Conservation (phyloP, 2,113 vertebrate species). For the Crotophaga sulcirostris region DNA sequence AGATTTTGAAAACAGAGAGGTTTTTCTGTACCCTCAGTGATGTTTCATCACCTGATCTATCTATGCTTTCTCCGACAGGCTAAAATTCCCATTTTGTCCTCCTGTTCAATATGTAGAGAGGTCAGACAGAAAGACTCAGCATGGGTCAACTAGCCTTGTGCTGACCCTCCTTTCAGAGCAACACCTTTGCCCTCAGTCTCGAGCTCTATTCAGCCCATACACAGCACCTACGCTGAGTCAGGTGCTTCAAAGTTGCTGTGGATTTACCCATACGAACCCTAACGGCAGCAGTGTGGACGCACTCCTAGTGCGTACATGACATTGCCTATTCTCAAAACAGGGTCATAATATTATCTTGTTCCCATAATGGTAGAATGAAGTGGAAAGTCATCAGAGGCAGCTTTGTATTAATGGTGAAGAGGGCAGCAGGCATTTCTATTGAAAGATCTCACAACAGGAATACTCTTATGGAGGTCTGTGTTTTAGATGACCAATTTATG, state of each 20-base stretch:
- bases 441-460: neutral
- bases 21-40: neutral
- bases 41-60: neutral
- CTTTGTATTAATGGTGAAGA: neutral
- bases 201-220: neutral
- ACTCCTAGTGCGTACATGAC: rapidly evolving
- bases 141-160: neutral
- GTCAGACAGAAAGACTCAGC: neutral
- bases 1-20: neutral
- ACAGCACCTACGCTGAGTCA: neutral
- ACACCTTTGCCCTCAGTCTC: neutral
- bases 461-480: neutral
- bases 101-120: neutral
- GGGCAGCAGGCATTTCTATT: neutral
- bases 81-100: neutral
- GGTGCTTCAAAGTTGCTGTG: rapidly evolving
- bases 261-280: neutral
- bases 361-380: neutral
- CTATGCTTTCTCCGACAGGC: neutral
- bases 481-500: neutral
- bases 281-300: neutral
- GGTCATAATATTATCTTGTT: rapidly evolving
- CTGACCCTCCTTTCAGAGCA: neutral
- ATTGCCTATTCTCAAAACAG: neutral
- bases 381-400: neutral